Conservation (phyloP, 2,113 vertebrate genomes). For the Puntigrus tetrazona region DNA sequence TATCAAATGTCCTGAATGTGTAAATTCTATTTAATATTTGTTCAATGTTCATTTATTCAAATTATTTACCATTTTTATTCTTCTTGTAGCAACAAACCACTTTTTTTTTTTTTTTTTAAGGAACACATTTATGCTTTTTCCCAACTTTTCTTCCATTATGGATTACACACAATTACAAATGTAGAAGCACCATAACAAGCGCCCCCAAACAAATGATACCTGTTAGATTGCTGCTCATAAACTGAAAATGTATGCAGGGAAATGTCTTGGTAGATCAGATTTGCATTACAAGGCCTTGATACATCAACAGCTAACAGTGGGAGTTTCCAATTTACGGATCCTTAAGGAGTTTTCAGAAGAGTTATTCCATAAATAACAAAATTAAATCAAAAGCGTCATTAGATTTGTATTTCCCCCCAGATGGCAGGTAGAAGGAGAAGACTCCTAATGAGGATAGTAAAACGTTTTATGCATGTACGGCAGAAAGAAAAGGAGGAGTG, state of each 20-base stretch:
- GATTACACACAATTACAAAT: background rate
- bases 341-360: background rate
- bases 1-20: background rate
- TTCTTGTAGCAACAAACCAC: background rate
- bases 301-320: constrained; percentile 16
- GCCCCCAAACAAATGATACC: background rate
- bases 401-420: constrained; percentile 29
- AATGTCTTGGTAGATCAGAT: constrained; percentile 8
- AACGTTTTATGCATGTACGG: background rate
- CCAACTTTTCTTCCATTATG: background rate
- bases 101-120: background rate
- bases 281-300: constrained; percentile 20
- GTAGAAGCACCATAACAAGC: background rate
- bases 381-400: constrained; percentile 42
- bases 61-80: background rate
- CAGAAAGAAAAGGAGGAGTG: background rate
- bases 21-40: background rate
- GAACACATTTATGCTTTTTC: background rate
- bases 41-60: background rate
- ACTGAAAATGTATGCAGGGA: constrained; percentile 1
- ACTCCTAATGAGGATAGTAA: constrained; percentile 17
- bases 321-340: constrained; percentile 11
- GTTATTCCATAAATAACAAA: constrained; percentile 26
- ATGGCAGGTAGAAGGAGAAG: constrained; percentile 28
- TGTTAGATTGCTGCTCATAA: constrained; percentile 1